Evolutionary conservation across 2,797 vertebrate genomes (phyloP), one percentile per base, ranked within the genome.

Genomic region (Mormyrops boulengeri): DNA sequence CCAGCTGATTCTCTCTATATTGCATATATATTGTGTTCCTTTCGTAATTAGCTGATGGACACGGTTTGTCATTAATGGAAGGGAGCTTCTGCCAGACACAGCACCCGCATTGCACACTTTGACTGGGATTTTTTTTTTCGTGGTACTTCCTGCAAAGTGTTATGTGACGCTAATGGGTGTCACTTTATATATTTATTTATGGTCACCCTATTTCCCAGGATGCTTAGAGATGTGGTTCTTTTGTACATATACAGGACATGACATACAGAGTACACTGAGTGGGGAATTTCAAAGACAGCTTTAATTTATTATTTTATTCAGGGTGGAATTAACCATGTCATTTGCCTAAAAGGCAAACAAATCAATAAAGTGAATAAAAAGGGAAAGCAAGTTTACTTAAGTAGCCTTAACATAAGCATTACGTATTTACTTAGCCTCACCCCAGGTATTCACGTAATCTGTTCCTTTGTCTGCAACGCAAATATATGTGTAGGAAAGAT

Each of bases 231-330:
- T 30, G 26, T 52, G 38, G 34, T 17, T 89, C 11, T 77, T 87
- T 41, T 89, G 89, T 87, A 52, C 44, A 85, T 60, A 69, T 85
- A 85, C 60, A 50, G 44, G n/a, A 85, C 44, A 26, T 47, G 5
- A 85, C 47, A 50, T 49, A 50, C 53, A 14, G 86, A 86, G 50
- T 53, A 41, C 52, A 41, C 19, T 26, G 84, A 66, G 62, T 69
- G 53, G n/a, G 57, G 44, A 34, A 89, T 69, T 49, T 86, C 41
- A n/a, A 19, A n/a, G 17, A 80, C 17, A 38, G 19, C 30, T n/a
- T 82, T 19, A 47, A 82, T 47, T 19, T 82, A 47, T 22, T 4
- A 73, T 44, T 30, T 30, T 30, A 30, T 47, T n/a, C 77, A 22
- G 41, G n/a, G 26, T 66, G 8, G 73, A 80, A 82, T n/a, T 82